Conservation (phyloP, 2,113 vertebrate genomes). For the Furnarius figulus region DNA sequence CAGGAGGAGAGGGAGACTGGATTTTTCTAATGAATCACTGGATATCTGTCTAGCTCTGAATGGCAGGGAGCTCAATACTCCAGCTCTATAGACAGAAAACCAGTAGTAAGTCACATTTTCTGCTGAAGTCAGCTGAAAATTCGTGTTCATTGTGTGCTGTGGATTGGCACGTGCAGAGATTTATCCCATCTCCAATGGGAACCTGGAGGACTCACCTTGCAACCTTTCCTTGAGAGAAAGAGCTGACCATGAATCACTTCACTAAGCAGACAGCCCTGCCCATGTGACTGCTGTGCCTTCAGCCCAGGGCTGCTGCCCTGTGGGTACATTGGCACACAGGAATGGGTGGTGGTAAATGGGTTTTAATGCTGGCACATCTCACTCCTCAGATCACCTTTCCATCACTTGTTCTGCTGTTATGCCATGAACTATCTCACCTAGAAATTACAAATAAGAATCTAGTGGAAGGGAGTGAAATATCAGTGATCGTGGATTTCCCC, state of each 20-base stretch:
- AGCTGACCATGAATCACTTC: not conserved
- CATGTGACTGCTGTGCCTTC: not conserved
- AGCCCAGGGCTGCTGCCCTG: not conserved
- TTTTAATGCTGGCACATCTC: not conserved
- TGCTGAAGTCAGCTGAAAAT: slow-evolving; percentile 48
- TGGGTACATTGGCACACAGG: not conserved
- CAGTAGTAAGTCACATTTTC: slow-evolving; percentile 59
- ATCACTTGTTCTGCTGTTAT: not conserved
- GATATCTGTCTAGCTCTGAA: not conserved
- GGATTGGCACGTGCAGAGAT: not conserved
- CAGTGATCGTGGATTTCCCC: fast-evolving
- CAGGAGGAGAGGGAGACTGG: not conserved
- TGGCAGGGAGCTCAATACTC: slow-evolving; percentile 49
- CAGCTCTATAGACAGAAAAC: slow-evolving; percentile 60
- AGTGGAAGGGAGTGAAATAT: not conserved
- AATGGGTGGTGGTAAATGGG: not conserved
- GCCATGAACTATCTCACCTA: not conserved
- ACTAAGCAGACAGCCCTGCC: not conserved
- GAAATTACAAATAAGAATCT: fast-evolving
- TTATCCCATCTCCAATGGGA: not conserved
- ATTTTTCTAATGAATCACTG: not conserved
- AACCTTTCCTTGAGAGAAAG: not conserved
- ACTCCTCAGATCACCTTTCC: not conserved
- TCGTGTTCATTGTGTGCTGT: not conserved
- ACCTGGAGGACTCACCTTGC: not conserved